Percentiles rank a stretch among this genome's conserved stretches.
Evolutionary conservation across 2,888 invertebrate species (phyloP).

Genomic region (Clivina fossor): DNA sequence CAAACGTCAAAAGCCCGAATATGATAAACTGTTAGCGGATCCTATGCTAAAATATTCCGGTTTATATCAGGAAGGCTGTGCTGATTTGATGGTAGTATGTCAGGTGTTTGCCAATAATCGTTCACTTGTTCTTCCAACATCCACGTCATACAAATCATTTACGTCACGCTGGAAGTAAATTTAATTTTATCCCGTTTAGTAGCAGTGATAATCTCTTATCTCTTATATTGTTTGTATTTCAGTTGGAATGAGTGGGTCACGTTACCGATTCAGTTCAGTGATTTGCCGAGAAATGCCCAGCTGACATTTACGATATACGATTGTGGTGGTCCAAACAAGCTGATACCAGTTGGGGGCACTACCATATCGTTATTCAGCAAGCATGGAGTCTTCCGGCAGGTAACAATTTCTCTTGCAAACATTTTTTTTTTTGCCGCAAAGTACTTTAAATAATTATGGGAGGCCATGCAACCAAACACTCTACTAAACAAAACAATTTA

Average conservation of each 20-base stretch:
- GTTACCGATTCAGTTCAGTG: constrained; percentile 86
- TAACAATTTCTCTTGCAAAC: constrained; percentile 44
- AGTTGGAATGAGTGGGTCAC: constrained; percentile 99
- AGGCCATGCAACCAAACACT: too few relatives aligned
- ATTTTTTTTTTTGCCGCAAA: not conserved
- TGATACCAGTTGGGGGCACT: constrained; percentile 88
- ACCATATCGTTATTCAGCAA: constrained; percentile 93
- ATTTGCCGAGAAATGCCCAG: constrained; percentile 84
- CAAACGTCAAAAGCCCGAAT: constrained; percentile 80
- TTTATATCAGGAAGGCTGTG: constrained; percentile 78
- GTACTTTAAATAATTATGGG: not conserved
- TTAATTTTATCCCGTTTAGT: constrained; percentile 13
- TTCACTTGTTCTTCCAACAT: constrained; percentile 81
- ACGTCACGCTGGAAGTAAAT: constrained; percentile 89
- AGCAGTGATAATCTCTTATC: constrained; percentile 7
- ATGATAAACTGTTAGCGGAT: constrained; percentile 82
- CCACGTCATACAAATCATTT: constrained; percentile 90
- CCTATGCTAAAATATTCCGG: constrained; percentile 92
- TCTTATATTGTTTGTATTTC: too few relatives aligned
- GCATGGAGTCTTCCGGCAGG: constrained; percentile 86
- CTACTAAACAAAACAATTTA: too few relatives aligned
- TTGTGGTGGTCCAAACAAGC: constrained; percentile 82
- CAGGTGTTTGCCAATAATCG: constrained; percentile 81
- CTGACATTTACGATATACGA: constrained; percentile 89
- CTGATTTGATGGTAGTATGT: constrained; percentile 86